Evolutionary conservation across 2,797 vertebrate species (phyloP).

Genomic region (Artibeus jamaicensis): DNA sequence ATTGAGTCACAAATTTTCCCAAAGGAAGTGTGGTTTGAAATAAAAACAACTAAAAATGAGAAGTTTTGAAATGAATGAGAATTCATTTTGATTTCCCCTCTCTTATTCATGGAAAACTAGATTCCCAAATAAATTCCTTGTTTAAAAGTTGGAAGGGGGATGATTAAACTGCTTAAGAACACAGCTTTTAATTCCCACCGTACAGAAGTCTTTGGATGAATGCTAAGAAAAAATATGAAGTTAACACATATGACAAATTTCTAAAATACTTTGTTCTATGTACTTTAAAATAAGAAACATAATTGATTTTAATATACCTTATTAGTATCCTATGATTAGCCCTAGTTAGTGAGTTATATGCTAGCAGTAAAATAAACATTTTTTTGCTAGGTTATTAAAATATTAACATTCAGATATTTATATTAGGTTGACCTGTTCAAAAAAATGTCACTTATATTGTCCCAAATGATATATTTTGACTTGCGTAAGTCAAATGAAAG

Average conservation of each 20-base stretch:
- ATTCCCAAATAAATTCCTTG: not conserved
- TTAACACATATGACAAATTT: not conserved
- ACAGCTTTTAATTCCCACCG: not conserved
- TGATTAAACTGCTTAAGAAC: not conserved
- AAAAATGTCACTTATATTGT: not conserved
- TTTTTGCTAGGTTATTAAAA: not conserved
- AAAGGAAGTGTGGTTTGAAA: not conserved
- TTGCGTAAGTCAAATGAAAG: not conserved
- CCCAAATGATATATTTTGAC: not conserved
- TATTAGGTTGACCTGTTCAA: not conserved
- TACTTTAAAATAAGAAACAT: not conserved
- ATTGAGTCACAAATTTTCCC: not conserved
- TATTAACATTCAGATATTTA: not conserved
- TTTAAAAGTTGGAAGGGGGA: not conserved
- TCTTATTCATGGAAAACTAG: not conserved
- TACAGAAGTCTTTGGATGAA: not conserved
- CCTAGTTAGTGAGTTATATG: not conserved
- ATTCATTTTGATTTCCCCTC: not conserved
- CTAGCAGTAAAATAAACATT: not conserved
- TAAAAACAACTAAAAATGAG: not conserved
- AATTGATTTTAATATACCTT: not conserved
- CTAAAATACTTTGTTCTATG: not conserved
- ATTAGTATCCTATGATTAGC: not conserved
- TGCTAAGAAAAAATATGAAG: slow-evolving; percentile 21
- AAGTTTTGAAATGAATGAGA: slow-evolving; percentile 14